These are phyloP conservation scores for Apotomis betuletana DNA, from an alignment of 2,888 invertebrate genomes.

Conservation along the genomic window DNA sequence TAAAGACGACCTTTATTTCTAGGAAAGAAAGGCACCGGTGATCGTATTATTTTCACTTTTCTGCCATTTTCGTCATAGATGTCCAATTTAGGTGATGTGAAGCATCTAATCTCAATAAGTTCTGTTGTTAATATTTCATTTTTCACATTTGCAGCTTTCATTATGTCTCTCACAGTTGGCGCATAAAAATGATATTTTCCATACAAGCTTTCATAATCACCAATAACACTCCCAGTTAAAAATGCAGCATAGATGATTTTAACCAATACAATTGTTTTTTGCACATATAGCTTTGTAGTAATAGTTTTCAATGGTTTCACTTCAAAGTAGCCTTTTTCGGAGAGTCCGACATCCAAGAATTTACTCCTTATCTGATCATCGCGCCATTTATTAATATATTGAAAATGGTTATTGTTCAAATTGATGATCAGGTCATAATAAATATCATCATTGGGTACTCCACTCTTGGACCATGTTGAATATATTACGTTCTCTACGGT, in stretches of 20 bases:
- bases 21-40: conserved; percentile 31
- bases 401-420: conserved; percentile 51
- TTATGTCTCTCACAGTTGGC: conserved; percentile 60
- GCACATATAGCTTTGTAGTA: conserved; percentile 54
- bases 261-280: conserved; percentile 57
- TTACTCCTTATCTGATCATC: conserved; percentile 48
- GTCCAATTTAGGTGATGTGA: conserved; percentile 58
- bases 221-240: conserved; percentile 60
- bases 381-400: conserved; percentile 60
- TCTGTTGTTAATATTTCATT: conserved; percentile 64
- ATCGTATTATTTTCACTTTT: conserved; percentile 22
- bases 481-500: conserved; percentile 55
- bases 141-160: conserved; percentile 60
- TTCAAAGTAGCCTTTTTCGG: conserved; percentile 50
- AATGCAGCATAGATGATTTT: conserved; percentile 58
- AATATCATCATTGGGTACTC: conserved; percentile 57
- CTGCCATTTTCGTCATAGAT: conserved; percentile 58
- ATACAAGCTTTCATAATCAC: conserved; percentile 60
- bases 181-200: conserved; percentile 72
- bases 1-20: conserved; percentile 41
- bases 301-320: conserved; percentile 57
- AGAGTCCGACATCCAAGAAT: conserved; percentile 52
- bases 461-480: conserved; percentile 59
- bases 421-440: conserved; percentile 54
- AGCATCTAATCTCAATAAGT: conserved; percentile 61